phyloP scores from a whole-genome alignment of 2,888 invertebrate species.

The Cephus spinipes region DNA sequence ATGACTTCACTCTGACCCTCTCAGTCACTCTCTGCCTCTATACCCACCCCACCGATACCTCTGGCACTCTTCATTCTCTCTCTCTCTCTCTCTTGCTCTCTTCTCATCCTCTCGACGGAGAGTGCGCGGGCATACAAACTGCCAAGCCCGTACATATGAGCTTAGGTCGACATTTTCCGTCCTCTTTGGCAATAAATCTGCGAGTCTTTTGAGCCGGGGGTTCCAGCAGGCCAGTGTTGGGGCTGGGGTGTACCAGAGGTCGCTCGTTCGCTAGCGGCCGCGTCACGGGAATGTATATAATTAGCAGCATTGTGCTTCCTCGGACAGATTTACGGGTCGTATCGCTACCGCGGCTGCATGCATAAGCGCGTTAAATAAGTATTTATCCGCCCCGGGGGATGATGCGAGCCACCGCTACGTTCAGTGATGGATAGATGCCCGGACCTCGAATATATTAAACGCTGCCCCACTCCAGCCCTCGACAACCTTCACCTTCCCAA shows the following conservation, averaged over 20 bases:
- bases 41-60: slow-evolving; percentile 33
- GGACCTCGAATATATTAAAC: slow-evolving; percentile 8
- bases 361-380: slow-evolving; percentile 67
- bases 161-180: slow-evolving; percentile 68
- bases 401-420: slow-evolving; percentile 14
- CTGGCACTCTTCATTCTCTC: slow-evolving; percentile 38
- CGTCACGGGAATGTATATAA: slow-evolving; percentile 66
- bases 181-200: slow-evolving; percentile 66
- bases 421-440: slow-evolving; percentile 37
- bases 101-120: slow-evolving; percentile 34
- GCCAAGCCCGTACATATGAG: slow-evolving; percentile 65
- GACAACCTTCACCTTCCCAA: background rate
- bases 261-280: slow-evolving; percentile 29
- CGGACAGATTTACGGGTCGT: slow-evolving; percentile 66
- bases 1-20: slow-evolving; percentile 38
- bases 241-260: slow-evolving; percentile 26
- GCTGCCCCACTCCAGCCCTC: background rate
- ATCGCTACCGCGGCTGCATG: slow-evolving; percentile 64
- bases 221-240: slow-evolving; percentile 26
- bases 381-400: slow-evolving; percentile 66
- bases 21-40: slow-evolving; percentile 29
- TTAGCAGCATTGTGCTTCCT: slow-evolving; percentile 65
- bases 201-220: slow-evolving; percentile 64
- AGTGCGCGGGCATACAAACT: slow-evolving; percentile 61
- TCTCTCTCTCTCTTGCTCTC: slow-evolving; percentile 34